A percentile compares a stretch with the other conserved stretches of the same genome.
These are phyloP conservation scores for Apomyelois bistriatella DNA, from an alignment of 2,888 invertebrate species.

Conservation along the genomic window DNA sequence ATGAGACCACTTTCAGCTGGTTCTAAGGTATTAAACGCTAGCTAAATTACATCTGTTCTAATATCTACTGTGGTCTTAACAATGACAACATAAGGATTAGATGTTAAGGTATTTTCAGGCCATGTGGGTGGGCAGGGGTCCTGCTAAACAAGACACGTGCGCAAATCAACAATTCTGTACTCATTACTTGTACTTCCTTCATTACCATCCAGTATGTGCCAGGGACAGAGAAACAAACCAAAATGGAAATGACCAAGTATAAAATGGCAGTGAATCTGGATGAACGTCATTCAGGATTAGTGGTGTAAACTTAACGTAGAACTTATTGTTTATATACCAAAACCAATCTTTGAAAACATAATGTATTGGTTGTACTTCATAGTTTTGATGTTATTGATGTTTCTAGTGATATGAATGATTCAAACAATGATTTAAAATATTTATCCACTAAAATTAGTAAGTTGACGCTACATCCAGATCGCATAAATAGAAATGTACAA, in stretches of 20 bases:
- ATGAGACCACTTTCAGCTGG: slow-evolving; percentile 39
- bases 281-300: slow-evolving; percentile 22
- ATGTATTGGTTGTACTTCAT: background rate
- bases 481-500: slow-evolving; percentile 11
- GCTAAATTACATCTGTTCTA: slow-evolving; percentile 40
- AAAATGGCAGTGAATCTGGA: slow-evolving; percentile 39
- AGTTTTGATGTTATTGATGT: background rate
- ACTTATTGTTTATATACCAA: too few relatives aligned
- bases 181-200: slow-evolving; percentile 79
- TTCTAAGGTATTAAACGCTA: slow-evolving; percentile 34
- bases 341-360: background rate
- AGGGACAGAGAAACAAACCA: slow-evolving; percentile 63
- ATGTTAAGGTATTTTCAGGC: slow-evolving; percentile 46
- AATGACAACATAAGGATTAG: slow-evolving; percentile 61
- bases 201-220: slow-evolving; percentile 66
- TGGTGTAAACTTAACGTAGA: background rate
- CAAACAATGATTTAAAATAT: slow-evolving; percentile 4
- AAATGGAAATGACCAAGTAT: slow-evolving; percentile 65
- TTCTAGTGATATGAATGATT: slow-evolving; percentile 1
- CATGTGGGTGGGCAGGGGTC: slow-evolving; percentile 61
- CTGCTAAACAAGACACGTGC: slow-evolving; percentile 77
- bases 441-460: slow-evolving; percentile 1
- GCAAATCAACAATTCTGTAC: slow-evolving; percentile 70
- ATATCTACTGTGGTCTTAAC: slow-evolving; percentile 55
- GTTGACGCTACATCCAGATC: slow-evolving; percentile 26